phyloP scores from a whole-genome alignment of 37 sponge, comb jelly and placozoan genomes.

The Beroe forskalii region DNA sequence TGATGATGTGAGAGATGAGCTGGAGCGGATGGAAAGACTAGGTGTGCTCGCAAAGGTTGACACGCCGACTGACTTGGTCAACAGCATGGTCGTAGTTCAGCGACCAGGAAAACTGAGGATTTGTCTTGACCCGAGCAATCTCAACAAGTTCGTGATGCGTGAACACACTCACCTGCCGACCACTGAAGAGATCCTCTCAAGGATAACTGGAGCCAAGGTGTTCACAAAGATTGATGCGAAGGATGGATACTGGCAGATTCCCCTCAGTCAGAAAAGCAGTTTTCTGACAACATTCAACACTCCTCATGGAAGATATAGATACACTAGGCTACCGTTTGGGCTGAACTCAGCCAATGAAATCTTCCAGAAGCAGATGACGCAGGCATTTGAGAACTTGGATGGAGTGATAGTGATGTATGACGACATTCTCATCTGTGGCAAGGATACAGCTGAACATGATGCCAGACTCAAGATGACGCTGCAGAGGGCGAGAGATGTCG shows the following conservation, averaged over 20 bases:
- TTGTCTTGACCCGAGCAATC: conserved; percentile 72
- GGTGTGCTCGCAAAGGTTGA: conserved; percentile 61
- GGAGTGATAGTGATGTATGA: conserved; percentile 61
- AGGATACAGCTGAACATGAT: conserved; percentile 53
- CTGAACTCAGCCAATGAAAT: conserved; percentile 76
- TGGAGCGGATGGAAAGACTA: conserved; percentile 68
- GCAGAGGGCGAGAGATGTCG: background rate
- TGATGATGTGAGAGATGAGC: conserved; percentile 68
- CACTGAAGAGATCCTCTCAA: conserved; percentile 71
- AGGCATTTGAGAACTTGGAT: conserved; percentile 45
- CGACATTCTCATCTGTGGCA: conserved; percentile 66
- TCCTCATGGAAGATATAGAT: conserved; percentile 68
- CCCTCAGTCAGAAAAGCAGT: conserved; percentile 63
- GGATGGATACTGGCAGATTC: conserved; percentile 71
- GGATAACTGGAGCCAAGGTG: conserved; percentile 65
- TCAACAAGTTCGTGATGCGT: conserved; percentile 68
- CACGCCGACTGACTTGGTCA: conserved; percentile 70
- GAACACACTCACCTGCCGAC: conserved; percentile 74
- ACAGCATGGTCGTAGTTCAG: conserved; percentile 60
- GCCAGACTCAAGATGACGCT: background rate
- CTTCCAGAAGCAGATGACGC: conserved; percentile 72
- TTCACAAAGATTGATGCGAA: conserved; percentile 72
- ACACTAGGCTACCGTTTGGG: no score
- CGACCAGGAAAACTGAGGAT: conserved; percentile 68
- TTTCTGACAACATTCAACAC: conserved; percentile 73